Base-by-base conservation (phyloP, 2,113 vertebrate genomes). In the Burhinus bistriatus region DNA sequence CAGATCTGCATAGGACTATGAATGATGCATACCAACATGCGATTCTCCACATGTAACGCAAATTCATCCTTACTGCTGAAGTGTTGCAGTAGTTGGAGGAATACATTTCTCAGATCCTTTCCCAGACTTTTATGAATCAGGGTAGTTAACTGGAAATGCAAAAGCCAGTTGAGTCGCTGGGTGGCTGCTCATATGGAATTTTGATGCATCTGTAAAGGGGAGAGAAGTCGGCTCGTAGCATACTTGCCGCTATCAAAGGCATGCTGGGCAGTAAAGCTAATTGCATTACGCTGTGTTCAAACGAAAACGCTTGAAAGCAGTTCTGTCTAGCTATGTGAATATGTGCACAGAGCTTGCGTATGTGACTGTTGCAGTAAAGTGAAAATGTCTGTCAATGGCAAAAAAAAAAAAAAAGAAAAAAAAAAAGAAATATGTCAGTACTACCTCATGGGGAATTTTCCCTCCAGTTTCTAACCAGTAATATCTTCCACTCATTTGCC, bases 131-230 rank as follows among this genome's bases (percentile, higher is more conserved):
- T 83, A 93, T 70, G 91, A 89, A 80, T 93, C 78, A 80, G 75
- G 17, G 71, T 71, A 89, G 93, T 93, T 95, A 96, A 93, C 54
- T 93, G 64, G 51, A 90, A 97, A 95, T 70, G 91, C 38, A 94
- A 90, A 88, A 96, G 87, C 58, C 84, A 87, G 68, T 75, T 0
- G 1, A 95, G 71, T 90, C 9, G 0, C 89, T 97, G 93, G 81
- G 87, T 94, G 89, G 91, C 55, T 96, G 82, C 82, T 94, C 82
- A 81, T 95, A 97, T 68, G 89, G 95, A 95, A 93, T 96, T 96
- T 45, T 95, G 78, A 77, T 91, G 89, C 58, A 95, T 95, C 81
- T 88, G 66, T 93, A 73, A 95, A 93, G 40, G 29, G 62, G 62
- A 90, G 68, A 85, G 40, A 93, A 82, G 42, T 62, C 13, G 0